These are phyloP conservation scores for Tachycineta bicolor DNA, from an alignment of 2,113 vertebrate species.

Conservation along the genomic window DNA sequence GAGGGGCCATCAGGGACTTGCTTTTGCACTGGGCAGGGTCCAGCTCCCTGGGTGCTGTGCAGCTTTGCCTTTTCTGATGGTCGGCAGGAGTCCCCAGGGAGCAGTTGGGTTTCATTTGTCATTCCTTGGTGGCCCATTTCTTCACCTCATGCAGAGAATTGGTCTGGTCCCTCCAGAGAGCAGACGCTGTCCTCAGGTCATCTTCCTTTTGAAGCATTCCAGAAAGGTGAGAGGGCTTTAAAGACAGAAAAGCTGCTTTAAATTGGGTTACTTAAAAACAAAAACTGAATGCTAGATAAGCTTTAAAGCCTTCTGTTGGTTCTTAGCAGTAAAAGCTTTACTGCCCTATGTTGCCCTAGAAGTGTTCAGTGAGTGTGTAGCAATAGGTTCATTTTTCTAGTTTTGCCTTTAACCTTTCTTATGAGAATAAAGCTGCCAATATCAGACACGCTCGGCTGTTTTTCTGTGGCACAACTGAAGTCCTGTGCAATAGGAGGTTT, in stretches of 20 bases:
- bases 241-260: constrained; percentile 8
- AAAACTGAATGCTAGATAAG: not conserved
- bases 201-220: constrained; percentile 50
- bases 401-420: constrained; percentile 35
- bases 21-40: not conserved
- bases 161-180: not conserved
- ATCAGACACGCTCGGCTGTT: not conserved
- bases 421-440: constrained; percentile 34
- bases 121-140: not conserved
- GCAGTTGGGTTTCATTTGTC: not conserved
- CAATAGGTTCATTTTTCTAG: constrained; percentile 22
- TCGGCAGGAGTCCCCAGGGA: not conserved
- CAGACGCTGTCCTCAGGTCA: constrained; percentile 35
- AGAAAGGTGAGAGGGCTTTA: not conserved
- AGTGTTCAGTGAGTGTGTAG: not conserved
- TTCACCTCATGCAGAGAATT: not conserved
- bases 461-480: not conserved
- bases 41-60: not conserved
- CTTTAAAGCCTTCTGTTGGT: not conserved
- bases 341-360: not conserved
- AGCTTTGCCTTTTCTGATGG: not conserved
- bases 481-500: not conserved
- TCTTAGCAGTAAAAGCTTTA: constrained; percentile 33
- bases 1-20: rapidly evolving
- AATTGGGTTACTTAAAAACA: constrained; percentile 15